These are phyloP conservation scores for Antidorcas marsupialis DNA, from an alignment of 2,113 vertebrate species.

Conservation along the genomic window DNA sequence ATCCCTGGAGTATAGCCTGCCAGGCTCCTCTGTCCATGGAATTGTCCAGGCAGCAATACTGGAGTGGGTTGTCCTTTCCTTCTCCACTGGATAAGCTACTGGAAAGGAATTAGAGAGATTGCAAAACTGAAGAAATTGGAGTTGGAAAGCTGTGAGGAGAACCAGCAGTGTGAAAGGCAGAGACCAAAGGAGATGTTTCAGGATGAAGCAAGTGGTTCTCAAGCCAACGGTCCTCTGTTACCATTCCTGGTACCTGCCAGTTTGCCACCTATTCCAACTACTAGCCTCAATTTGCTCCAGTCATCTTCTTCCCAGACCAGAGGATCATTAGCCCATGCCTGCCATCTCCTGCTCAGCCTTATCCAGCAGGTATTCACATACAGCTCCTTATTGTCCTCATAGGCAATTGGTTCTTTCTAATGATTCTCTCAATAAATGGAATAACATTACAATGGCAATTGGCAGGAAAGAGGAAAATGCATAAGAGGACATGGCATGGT, in stretches of 20 bases:
- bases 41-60: not conserved
- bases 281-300: not conserved
- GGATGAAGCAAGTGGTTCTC: not conserved
- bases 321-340: too few species aligned
- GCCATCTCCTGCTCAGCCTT: not conserved
- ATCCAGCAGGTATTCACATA: not conserved
- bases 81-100: not conserved
- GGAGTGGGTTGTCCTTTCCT: not conserved
- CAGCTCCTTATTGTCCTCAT: not conserved
- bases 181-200: not conserved
- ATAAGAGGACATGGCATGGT: not conserved
- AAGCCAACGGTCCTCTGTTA: not conserved
- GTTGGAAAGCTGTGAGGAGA: not conserved
- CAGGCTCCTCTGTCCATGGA: not conserved
- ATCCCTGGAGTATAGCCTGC: not conserved
- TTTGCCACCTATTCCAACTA: not conserved
- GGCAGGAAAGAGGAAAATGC: not conserved
- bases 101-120: not conserved
- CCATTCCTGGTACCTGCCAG: not conserved
- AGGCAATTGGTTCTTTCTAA: not conserved
- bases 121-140: not conserved
- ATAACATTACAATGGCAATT: not conserved
- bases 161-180: not conserved
- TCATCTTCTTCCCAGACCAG: not conserved
- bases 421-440: not conserved